Evolutionary conservation across 2,888 invertebrate species (phyloP), one percentile per base, ranked within the genome.

Genomic region (Oscheius sp.): DNA sequence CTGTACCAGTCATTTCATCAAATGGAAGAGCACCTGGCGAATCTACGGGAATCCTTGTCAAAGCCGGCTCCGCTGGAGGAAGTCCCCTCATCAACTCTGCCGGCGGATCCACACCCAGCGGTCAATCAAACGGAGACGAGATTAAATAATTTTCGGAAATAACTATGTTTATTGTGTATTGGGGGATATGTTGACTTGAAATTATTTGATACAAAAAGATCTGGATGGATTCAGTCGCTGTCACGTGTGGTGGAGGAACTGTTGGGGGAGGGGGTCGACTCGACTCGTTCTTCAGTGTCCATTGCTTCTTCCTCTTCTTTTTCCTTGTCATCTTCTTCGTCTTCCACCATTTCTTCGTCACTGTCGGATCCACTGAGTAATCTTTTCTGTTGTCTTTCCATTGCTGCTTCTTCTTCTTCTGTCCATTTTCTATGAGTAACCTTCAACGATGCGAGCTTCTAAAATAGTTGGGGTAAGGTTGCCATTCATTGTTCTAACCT

Each of bases 281-380:
- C 25, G 58, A 58, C 58, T 23, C 25, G 29, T 27, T 12, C 58
- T 6, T 21, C 43, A 6, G 58, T 18, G 2, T 61, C 43, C n/a
- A 21, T 43, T 18, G 18, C 61, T 18, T 35, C 18, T 18, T 61
- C 18, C 23, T 41, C n/a, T 13, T 9, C 59, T 12, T 59, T 21
- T 16, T 27, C 43, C 61, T 61, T 61, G 16, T 43, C 43, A 23
- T 68, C 69, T n/a, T 16, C 55, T 21, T 55, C 18, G 9, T 53
- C 69, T 18, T 49, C 64, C n/a, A 69, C 59, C 27, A 69, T 58
- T 18, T 73, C 61, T 43, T 43, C 21, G 7, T 61, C 61, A 7
- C 25, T 58, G 0, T 63, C 72, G 23, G 52, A 52, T n/a, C 35
- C 29, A 41, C 59, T 45, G 45, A 73, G 18, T n/a, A 69, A 35